A percentile compares a stretch with the other conserved stretches of the same genome.
phyloP scores from a whole-genome alignment of 2,797 vertebrate species.

The Sebastiscus albofasciatus region DNA sequence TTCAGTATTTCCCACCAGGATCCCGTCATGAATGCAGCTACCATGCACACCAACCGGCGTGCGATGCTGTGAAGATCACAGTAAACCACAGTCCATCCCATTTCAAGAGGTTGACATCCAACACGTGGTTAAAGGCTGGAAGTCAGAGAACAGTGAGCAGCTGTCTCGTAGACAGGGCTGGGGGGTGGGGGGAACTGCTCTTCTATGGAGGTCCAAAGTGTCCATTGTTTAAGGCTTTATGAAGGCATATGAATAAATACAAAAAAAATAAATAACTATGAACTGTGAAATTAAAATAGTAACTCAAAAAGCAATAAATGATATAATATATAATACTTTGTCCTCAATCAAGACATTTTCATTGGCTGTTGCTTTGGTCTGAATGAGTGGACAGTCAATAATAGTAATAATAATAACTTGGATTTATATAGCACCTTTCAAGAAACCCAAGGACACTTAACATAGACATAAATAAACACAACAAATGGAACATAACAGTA shows the following conservation, averaged over 20 bases:
- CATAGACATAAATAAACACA: too few relatives aligned
- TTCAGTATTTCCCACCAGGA: neutral
- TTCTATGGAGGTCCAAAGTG: neutral
- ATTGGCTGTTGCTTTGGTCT: too few relatives aligned
- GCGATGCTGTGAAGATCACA: slow-evolving; percentile 52
- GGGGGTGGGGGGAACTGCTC: neutral
- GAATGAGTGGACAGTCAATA: too few relatives aligned
- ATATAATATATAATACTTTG: too few relatives aligned
- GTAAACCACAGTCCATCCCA: slow-evolving; percentile 20
- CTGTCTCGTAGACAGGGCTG: slow-evolving; percentile 15
- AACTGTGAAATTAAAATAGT: too few relatives aligned
- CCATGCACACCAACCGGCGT: slow-evolving; percentile 11
- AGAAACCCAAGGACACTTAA: too few relatives aligned
- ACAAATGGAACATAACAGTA: too few relatives aligned
- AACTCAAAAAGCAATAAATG: too few relatives aligned
- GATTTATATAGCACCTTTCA: too few relatives aligned
- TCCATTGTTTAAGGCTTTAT: neutral
- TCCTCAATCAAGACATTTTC: too few relatives aligned
- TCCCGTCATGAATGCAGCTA: slow-evolving; percentile 13
- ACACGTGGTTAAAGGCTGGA: slow-evolving; percentile 49
- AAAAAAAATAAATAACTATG: neutral
- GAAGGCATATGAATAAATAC: neutral
- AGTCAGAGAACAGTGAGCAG: slow-evolving; percentile 31
- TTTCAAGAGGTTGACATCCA: slow-evolving; percentile 51
- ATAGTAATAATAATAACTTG: too few relatives aligned